A percentile compares a stretch with the other conserved stretches of the same genome.
phyloP scores from a whole-genome alignment of 2,113 vertebrate genomes.

The Anarrhichthys ocellatus region DNA sequence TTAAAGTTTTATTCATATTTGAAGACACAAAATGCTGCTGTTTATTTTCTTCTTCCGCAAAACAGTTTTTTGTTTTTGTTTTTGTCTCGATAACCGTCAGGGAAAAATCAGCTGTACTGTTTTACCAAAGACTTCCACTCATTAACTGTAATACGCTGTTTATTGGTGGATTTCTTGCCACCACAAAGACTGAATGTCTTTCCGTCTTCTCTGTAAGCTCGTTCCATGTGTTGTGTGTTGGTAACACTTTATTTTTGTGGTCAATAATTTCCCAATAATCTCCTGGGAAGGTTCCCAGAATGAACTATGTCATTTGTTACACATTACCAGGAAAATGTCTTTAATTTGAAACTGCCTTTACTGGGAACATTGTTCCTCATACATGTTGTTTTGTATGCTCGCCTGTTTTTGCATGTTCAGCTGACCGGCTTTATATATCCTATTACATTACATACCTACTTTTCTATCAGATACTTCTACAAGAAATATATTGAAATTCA shows the following conservation, averaged over 20 bases:
- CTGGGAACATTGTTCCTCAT: neutral
- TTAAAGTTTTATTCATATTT: constrained; percentile 12
- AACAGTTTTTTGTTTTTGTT: constrained; percentile 13
- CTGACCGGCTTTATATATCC: neutral
- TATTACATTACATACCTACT: neutral
- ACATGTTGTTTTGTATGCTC: neutral
- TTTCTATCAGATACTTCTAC: neutral
- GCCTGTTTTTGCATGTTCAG: neutral
- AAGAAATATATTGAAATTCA: neutral
- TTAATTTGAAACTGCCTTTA: neutral
- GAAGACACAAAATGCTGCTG: constrained; percentile 8
- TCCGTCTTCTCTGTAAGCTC: constrained; percentile 4
- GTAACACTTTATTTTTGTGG: neutral
- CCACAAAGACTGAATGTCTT: neutral
- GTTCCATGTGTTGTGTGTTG: neutral
- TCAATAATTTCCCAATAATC: neutral
- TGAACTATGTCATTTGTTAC: neutral
- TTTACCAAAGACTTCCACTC: constrained; percentile 24
- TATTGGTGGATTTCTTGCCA: constrained; percentile 9
- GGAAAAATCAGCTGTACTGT: neutral
- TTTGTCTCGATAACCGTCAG: constrained; percentile 39
- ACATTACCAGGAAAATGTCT: neutral
- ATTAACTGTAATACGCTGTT: constrained; percentile 13
- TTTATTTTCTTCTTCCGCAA: constrained; percentile 12
- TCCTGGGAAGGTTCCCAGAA: neutral